Evolutionary conservation across 2,888 invertebrate species (phyloP), one percentile per base, ranked within the genome.

Genomic region (Protophormia terraenovae): DNA sequence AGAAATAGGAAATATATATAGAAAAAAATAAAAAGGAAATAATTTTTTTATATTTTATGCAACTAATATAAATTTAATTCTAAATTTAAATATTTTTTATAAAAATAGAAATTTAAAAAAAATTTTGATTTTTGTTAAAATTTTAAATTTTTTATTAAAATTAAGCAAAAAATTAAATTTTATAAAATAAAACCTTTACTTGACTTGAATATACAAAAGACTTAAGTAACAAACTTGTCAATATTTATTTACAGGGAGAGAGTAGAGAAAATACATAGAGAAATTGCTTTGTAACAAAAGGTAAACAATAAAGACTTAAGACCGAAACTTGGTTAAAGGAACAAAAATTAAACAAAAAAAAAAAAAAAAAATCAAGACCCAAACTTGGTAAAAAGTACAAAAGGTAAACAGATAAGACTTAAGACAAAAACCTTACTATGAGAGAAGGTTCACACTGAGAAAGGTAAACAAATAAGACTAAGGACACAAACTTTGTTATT

Each of bases 191-290:
- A 41, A 14, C 27, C 4, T 16, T 47, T 16, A 19, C 10, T 32
- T 19, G 19, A 27, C 41, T 29, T 45, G 7, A 6, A 75, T 5
- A 35, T 14, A 7, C 53, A 38, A 76, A 64, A 76, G 75, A 76
- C 14, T 76, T 76, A 64, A 76, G 53, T 35, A 14, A 64, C 19
- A 76, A 64, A 53, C 35, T 35, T 29, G 24, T n/a, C n/a, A n/a
- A n/a, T n/a, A n/a, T n/a, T n/a, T n/a, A n/a, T n/a, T n/a, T n/a
- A n/a, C n/a, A n/a, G n/a, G n/a, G n/a, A n/a, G n/a, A n/a, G n/a
- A n/a, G n/a, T n/a, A n/a, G n/a, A n/a, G n/a, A n/a, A n/a, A n/a
- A n/a, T n/a, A n/a, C n/a, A n/a, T n/a, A n/a, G n/a, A n/a, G n/a
- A n/a, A n/a, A n/a, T n/a, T n/a, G n/a, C n/a, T n/a, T n/a, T n/a